A percentile compares a stretch with the other conserved stretches of the same genome.
Evolutionary conservation across 2,797 vertebrate species (phyloP).

Genomic region (Mastacembelus armatus): DNA sequence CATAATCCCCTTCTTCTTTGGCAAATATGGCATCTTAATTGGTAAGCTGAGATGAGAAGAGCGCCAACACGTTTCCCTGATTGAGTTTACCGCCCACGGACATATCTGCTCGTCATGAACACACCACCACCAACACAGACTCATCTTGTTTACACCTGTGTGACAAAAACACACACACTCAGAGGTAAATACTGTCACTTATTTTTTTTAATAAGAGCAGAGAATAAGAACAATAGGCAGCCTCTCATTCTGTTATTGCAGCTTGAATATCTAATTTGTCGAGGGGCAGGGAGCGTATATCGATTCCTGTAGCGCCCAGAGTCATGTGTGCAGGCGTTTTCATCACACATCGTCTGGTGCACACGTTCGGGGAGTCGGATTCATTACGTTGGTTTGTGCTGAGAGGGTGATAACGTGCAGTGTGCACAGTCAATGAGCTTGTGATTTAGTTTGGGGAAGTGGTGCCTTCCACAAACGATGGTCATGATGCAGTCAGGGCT

Average conservation of each 20-base stretch:
- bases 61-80: slow-evolving; percentile 28
- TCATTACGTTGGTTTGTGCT: slow-evolving; percentile 55
- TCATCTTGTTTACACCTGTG: neutral
- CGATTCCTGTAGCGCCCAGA: slow-evolving; percentile 59
- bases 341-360: slow-evolving; percentile 47
- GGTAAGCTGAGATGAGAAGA: slow-evolving; percentile 36
- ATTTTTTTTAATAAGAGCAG: slow-evolving; percentile 4
- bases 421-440: slow-evolving; percentile 42
- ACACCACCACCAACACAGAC: neutral
- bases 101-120: neutral
- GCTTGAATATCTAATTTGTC: slow-evolving; percentile 61
- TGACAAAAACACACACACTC: slow-evolving; percentile 4
- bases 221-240: slow-evolving; percentile 16
- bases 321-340: slow-evolving; percentile 21
- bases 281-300: slow-evolving; percentile 34
- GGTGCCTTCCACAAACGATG: slow-evolving; percentile 40
- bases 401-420: slow-evolving; percentile 57
- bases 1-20: slow-evolving; percentile 33
- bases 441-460: slow-evolving; percentile 53
- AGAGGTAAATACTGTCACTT: slow-evolving; percentile 48
- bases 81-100: slow-evolving; percentile 32
- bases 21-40: slow-evolving; percentile 39
- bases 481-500: slow-evolving; percentile 20
- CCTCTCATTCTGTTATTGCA: slow-evolving; percentile 40
- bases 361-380: slow-evolving; percentile 34